phyloP scores from a whole-genome alignment of 2,113 vertebrate species.

The Gymnarchus niloticus region DNA sequence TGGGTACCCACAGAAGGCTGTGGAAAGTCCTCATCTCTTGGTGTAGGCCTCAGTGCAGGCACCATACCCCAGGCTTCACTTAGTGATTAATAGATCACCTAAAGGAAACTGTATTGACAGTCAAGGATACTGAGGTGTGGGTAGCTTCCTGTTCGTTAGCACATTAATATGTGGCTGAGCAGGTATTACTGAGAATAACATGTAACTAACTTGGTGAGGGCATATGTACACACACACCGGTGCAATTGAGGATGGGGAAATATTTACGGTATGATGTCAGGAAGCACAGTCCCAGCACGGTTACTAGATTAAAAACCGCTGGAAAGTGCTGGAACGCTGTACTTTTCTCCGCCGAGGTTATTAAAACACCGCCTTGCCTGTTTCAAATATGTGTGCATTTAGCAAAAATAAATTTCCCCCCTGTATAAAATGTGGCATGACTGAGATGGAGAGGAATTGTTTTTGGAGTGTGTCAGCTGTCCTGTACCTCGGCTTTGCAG shows the following conservation, averaged over 20 bases:
- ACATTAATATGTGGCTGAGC: neutral
- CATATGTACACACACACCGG: neutral
- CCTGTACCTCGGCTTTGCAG: conserved; percentile 63
- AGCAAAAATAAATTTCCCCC: conserved; percentile 19
- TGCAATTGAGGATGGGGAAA: conserved; percentile 9
- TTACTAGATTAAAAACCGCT: conserved; percentile 18
- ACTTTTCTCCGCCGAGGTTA: neutral
- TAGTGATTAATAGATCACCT: neutral
- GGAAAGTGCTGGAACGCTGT: neutral
- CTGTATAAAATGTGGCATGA: neutral
- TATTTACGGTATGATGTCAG: conserved; percentile 19
- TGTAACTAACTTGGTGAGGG: neutral
- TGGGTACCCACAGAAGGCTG: conserved; percentile 32
- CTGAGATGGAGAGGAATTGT: neutral
- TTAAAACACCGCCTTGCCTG: conserved; percentile 18
- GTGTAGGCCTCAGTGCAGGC: neutral
- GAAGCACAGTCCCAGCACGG: conserved; percentile 7
- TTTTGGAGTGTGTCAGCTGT: conserved; percentile 31
- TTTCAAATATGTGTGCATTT: conserved; percentile 12
- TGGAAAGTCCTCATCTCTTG: conserved; percentile 21
- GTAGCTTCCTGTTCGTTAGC: neutral
- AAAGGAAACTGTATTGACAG: neutral
- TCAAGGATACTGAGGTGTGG: neutral
- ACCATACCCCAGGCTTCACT: neutral
- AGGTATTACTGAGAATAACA: neutral